phyloP scores from a whole-genome alignment of 1,140 invertebrate genomes.

The Heliconius melpomene region DNA sequence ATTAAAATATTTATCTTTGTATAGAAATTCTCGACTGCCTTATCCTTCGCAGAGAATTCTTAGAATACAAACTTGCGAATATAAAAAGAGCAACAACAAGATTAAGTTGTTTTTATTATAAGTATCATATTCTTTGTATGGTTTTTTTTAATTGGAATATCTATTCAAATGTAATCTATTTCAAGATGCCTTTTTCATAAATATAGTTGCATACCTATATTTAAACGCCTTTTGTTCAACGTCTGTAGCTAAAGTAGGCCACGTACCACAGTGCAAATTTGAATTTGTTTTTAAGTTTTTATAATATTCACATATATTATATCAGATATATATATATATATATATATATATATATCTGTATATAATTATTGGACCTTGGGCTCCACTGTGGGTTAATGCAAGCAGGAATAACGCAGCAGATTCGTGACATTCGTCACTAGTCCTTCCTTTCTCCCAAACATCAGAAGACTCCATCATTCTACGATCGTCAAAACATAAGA shows the following conservation, averaged over 20 bases:
- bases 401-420: too few species aligned
- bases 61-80: background rate
- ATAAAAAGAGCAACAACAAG: background rate
- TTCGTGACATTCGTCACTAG: too few species aligned
- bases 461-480: too few species aligned
- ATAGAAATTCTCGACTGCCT: background rate
- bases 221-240: conserved; percentile 10
- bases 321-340: too few species aligned
- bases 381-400: too few species aligned
- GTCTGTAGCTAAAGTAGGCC: background rate
- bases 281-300: background rate
- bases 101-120: background rate
- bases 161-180: too few species aligned
- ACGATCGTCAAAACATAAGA: too few species aligned
- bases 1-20: background rate
- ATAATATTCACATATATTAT: too few species aligned
- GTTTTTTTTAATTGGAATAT: background rate
- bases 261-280: background rate
- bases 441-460: too few species aligned
- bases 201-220: background rate
- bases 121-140: background rate
- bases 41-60: background rate
- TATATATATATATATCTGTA: too few species aligned
- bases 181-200: conserved; percentile 1
- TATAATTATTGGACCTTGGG: too few species aligned